Evolutionary conservation across 1,140 invertebrate genomes (phyloP), one percentile per base, ranked within the genome.

Genomic region (Vollenhovia emeryi): DNA sequence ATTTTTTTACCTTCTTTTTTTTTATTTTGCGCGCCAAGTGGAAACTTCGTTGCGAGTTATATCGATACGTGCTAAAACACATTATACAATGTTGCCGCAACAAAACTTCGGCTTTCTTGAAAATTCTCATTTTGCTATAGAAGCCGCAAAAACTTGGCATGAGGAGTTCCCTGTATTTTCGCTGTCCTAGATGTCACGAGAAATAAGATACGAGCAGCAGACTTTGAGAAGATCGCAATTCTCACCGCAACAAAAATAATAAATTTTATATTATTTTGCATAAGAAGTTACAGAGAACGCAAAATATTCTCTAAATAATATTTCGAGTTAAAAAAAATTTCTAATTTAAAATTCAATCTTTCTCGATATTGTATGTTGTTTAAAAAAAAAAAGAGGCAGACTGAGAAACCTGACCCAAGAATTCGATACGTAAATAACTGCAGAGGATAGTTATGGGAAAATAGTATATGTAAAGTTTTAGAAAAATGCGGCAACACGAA

Each of bases 51-150:
- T 57, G 78, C 30, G 50, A 52, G 33, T 82, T 73, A 82, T 59
- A 82, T 57, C 52, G 66, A 82, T 82, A 73, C 33, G 64, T 71
- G 48, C 48, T 45, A 71, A 82, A 73, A 59, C 36, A 30, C 66
- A 18, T 73, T 82, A 73, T 59, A 60, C 36, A 43, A 43, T 33
- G 66, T 73, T 73, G 9, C 13, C 24, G 50, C 18, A 73, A 57
- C 64, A 64, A 82, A 82, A 82, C 78, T 82, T 82, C 5, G n/a
- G 40, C 24, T 82, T 59, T 82, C 36, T 59, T 59, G 52, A 73
- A 82, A 82, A 57, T 71, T 82, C 50, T 71, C 36, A 71, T 82
- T 59, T 82, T 57, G 78, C 50, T 24, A 27, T 21, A 82, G n/a
- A 57, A 82, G 5, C 36, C 13, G 36, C 50, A 59, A 57, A 73